These are phyloP conservation scores for Gymnorhina tibicen DNA, from an alignment of 2,113 vertebrate species.

Conservation along the genomic window DNA sequence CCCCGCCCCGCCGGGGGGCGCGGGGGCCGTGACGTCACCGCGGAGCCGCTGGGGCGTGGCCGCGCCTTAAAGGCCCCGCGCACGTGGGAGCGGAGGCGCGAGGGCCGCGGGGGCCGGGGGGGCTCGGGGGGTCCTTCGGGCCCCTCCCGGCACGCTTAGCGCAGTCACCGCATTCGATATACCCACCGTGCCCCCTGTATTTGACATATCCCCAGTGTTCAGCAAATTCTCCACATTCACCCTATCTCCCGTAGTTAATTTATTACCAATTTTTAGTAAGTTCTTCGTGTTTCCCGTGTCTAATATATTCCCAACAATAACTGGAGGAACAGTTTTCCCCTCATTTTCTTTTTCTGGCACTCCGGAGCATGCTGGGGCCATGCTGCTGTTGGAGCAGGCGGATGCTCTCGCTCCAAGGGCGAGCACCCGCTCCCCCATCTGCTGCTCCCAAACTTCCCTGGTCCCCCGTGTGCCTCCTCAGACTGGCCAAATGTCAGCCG, in stretches of 20 bases:
- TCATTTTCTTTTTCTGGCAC: not conserved
- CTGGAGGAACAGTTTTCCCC: rapidly evolving
- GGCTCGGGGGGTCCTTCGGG: not conserved
- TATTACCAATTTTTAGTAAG: not conserved
- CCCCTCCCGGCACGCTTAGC: rapidly evolving
- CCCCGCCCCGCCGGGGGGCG: not conserved
- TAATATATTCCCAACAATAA: rapidly evolving
- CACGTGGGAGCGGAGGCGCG: not conserved
- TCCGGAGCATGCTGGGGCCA: rapidly evolving
- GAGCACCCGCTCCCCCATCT: not conserved
- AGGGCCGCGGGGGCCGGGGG: not conserved
- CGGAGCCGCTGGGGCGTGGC: not conserved
- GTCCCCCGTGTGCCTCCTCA: not conserved
- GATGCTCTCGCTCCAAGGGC: not conserved
- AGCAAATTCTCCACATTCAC: rapidly evolving
- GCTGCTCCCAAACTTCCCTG: not conserved
- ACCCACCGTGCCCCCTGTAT: rapidly evolving
- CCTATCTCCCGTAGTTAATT: too few relatives aligned
- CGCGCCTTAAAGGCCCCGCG: not conserved
- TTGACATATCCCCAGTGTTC: rapidly evolving
- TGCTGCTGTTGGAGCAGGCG: rapidly evolving
- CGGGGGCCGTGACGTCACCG: not conserved
- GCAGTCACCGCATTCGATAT: rapidly evolving
- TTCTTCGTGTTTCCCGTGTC: rapidly evolving
- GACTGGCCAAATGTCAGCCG: not conserved